phyloP scores from a whole-genome alignment of 1,140 invertebrate genomes.

The Bombus waltoni region DNA sequence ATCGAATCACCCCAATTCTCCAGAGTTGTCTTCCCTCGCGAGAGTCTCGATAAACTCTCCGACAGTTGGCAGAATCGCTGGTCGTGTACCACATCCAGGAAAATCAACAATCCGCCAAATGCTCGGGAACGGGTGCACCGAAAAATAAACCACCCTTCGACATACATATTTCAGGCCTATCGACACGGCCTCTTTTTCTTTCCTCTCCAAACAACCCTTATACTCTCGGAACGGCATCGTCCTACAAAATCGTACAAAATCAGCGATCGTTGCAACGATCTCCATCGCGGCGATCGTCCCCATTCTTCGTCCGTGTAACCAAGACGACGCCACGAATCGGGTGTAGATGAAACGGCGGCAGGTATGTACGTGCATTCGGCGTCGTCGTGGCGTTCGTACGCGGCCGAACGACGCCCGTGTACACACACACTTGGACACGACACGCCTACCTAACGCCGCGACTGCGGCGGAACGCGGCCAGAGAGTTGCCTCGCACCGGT shows the following conservation, averaged over 20 bases:
- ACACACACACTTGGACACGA: constrained; percentile 61
- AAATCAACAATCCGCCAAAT: neutral
- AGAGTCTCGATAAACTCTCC: neutral
- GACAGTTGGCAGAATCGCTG: neutral
- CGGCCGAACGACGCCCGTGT: constrained; percentile 28
- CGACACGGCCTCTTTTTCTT: neutral
- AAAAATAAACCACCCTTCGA: neutral
- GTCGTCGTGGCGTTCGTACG: neutral
- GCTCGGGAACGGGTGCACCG: neutral
- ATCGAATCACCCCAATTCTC: neutral
- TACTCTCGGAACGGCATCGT: neutral
- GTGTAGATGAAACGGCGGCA: constrained; percentile 4
- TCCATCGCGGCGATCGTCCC: too few relatives aligned
- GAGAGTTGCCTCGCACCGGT: constrained; percentile 80
- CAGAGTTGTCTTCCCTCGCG: neutral
- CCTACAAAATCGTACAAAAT: too few relatives aligned
- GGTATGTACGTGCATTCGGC: neutral
- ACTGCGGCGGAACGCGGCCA: constrained; percentile 80
- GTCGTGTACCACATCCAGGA: neutral
- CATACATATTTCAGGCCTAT: neutral
- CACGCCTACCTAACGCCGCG: constrained; percentile 78
- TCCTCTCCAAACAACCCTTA: neutral
- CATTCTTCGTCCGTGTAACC: too few relatives aligned
- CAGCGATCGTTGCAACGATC: too few relatives aligned
- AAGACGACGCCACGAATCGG: too few relatives aligned